Evolutionary conservation across 2,797 vertebrate genomes (phyloP), one percentile per base, ranked within the genome.

Genomic region (Chaunax sp.): DNA sequence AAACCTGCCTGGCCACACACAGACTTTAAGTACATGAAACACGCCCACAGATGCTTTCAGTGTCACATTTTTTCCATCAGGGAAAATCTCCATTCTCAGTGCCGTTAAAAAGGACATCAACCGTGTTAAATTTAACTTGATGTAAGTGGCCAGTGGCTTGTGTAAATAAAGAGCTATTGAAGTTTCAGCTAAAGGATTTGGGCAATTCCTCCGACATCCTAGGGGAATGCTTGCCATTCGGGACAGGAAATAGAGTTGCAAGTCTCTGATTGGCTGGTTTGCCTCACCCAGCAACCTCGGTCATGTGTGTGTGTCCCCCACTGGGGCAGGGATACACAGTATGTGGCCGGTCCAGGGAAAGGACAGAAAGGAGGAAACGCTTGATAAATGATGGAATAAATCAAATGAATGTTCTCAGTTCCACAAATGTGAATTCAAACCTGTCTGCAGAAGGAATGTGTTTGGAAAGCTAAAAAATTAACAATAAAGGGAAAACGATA

Each of bases 201-300:
- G 69, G 70, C 16, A 22, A n/a, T 43, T 81, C 49, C 60, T 63
- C 46, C 14, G 75, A 79, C 68, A 64, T 78, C 80, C 55, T 69
- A 8, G 18, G 59, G 73, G 82, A 87, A 82, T 80, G 80, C 52
- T 72, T 16, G 22, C 47, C 65, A 69, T 81, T 68, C 15, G 14
- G 74, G 67, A 86, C 80, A 86, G 88, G 89, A 90, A 89, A 72
- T 25, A 86, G 86, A 88, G 85, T 28, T 82, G 87, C 73, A 69
- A 47, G 8, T 65, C 75, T 88, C 76, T 53, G 68, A 89, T 85
- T 87, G 83, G 89, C 54, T 40, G 3, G 25, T 72, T 59, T 71
- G 44, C 35, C 30, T 72, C 81, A 84, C 87, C 85, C 26, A 28
- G 23, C 56, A 28, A 83, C 81, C 82, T 71, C 13, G 58, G 77